Evolutionary conservation across 2,113 vertebrate species (phyloP).

Genomic region (Actinemys pallida): DNA sequence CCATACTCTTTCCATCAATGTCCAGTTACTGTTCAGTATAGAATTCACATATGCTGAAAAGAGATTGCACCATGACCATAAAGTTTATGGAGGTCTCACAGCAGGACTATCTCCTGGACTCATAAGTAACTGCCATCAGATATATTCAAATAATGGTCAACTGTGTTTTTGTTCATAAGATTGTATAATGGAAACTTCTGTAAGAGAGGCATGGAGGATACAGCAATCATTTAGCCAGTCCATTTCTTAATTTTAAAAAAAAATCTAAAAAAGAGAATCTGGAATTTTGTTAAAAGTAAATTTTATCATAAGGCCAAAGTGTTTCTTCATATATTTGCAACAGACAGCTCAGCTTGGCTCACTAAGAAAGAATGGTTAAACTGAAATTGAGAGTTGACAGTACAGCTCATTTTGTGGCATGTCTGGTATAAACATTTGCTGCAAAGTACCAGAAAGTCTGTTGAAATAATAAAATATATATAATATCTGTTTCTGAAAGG

Average conservation of each 20-base stretch:
- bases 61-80: neutral
- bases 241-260: neutral
- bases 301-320: neutral
- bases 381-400: neutral
- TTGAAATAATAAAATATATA: neutral
- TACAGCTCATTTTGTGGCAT: neutral
- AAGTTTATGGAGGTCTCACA: conserved; percentile 1
- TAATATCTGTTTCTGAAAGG: neutral
- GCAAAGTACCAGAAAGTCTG: neutral
- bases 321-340: conserved; percentile 5
- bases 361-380: conserved; percentile 11
- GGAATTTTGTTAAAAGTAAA: neutral
- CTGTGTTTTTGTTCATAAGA: neutral
- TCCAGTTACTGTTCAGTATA: rapidly evolving
- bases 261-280: neutral
- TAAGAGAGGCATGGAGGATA: neutral
- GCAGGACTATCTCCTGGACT: conserved; percentile 24
- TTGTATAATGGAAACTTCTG: neutral
- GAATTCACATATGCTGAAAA: neutral
- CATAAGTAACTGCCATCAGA: neutral
- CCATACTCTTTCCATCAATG: neutral
- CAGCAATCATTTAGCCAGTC: neutral
- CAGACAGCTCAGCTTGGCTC: neutral
- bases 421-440: conserved; percentile 9
- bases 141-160: neutral